A percentile compares a stretch with the other conserved stretches of the same genome.
These are phyloP conservation scores for Penelope pileata DNA, from an alignment of 2,113 vertebrate species.

Conservation along the genomic window DNA sequence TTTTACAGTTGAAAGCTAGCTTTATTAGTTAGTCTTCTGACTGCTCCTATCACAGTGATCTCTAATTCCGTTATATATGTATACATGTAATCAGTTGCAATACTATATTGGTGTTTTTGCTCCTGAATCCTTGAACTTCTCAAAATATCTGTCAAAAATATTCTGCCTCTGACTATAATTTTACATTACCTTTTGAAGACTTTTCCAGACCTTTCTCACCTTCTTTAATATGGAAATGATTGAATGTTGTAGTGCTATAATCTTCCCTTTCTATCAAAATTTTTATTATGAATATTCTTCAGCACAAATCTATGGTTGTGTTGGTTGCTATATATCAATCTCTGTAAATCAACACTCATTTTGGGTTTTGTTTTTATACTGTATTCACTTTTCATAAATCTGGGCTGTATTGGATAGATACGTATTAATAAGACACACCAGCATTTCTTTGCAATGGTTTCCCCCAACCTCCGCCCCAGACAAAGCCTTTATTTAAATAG, in stretches of 20 bases:
- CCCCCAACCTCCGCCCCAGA: not conserved
- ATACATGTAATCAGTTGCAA: not conserved
- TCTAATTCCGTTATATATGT: not conserved
- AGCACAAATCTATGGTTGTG: not conserved
- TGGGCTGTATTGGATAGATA: not conserved
- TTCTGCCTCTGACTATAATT: not conserved
- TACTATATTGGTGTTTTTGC: not conserved
- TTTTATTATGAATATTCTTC: not conserved
- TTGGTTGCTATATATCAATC: not conserved
- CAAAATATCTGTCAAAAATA: not conserved
- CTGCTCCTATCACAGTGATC: rapidly evolving
- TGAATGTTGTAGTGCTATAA: not conserved
- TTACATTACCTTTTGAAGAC: not conserved
- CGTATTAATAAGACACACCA: not conserved
- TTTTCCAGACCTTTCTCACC: not conserved
- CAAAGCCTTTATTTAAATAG: not conserved
- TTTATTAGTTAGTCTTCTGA: not conserved
- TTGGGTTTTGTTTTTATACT: not conserved
- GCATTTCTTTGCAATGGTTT: not conserved
- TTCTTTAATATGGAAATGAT: not conserved
- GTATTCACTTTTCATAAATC: not conserved
- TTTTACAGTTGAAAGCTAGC: not conserved
- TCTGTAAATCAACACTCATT: not conserved
- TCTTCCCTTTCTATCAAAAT: not conserved
- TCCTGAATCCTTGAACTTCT: not conserved